phyloP scores from a whole-genome alignment of 2,113 vertebrate genomes.

The Axis porcinus region DNA sequence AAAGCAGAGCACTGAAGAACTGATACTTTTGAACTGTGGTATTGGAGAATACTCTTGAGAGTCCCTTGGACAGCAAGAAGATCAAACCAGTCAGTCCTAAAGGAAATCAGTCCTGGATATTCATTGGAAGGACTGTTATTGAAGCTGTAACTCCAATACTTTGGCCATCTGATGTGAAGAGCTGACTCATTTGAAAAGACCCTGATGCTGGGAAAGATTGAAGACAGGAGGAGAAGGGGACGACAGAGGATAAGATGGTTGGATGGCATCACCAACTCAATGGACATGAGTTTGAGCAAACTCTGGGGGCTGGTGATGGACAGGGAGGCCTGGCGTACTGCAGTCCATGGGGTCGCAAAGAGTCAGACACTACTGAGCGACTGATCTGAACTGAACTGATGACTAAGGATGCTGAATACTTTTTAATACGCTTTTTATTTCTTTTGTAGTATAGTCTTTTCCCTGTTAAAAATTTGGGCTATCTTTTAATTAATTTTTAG shows the following conservation, averaged over 20 bases:
- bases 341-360: neutral
- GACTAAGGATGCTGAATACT: neutral
- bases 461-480: neutral
- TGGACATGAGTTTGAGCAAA: neutral
- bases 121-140: neutral
- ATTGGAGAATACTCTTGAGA: neutral
- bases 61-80: neutral
- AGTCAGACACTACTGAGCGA: neutral
- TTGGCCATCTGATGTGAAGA: neutral
- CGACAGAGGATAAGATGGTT: neutral
- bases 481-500: neutral
- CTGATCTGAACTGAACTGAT: neutral
- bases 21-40: neutral
- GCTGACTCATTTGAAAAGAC: neutral
- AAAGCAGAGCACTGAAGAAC: rapidly evolving
- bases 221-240: neutral
- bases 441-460: neutral
- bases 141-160: neutral
- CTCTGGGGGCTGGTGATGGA: neutral
- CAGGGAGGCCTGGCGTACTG: neutral
- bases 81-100: neutral
- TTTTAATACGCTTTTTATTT: neutral
- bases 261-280: neutral
- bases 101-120: neutral
- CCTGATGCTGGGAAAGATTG: neutral